phyloP scores from a whole-genome alignment of 2,113 vertebrate genomes.

The Dasyurus viverrinus region DNA sequence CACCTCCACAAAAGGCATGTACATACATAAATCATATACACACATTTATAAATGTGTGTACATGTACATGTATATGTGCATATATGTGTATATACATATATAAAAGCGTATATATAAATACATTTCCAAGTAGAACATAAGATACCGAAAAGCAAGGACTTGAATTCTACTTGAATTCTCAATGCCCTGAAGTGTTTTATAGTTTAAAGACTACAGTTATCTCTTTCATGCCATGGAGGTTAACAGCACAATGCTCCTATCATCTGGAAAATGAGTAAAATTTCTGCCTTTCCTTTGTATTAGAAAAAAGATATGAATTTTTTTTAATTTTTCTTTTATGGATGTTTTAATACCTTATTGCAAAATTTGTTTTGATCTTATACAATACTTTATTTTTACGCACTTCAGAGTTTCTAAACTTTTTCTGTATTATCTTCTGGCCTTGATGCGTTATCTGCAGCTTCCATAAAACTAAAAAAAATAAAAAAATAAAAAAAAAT shows the following conservation, averaged over 20 bases:
- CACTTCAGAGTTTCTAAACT: background rate
- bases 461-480: background rate
- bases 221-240: background rate
- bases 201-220: background rate
- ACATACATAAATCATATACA: no score
- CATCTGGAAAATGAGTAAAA: background rate
- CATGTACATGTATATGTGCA: no score
- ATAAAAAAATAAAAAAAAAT: no score
- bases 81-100: no score
- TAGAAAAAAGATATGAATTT: background rate
- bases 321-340: background rate
- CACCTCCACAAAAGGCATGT: no score
- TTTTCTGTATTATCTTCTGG: background rate
- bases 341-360: background rate
- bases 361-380: background rate
- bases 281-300: background rate
- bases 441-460: background rate
- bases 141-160: background rate
- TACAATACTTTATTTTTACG: background rate
- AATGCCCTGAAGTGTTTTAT: background rate
- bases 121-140: background rate
- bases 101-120: no score
- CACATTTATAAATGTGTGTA: no score
- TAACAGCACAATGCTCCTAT: background rate
- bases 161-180: background rate